These are phyloP conservation scores for Syngnathus typhle DNA, from an alignment of 2,113 vertebrate species.

Conservation along the genomic window DNA sequence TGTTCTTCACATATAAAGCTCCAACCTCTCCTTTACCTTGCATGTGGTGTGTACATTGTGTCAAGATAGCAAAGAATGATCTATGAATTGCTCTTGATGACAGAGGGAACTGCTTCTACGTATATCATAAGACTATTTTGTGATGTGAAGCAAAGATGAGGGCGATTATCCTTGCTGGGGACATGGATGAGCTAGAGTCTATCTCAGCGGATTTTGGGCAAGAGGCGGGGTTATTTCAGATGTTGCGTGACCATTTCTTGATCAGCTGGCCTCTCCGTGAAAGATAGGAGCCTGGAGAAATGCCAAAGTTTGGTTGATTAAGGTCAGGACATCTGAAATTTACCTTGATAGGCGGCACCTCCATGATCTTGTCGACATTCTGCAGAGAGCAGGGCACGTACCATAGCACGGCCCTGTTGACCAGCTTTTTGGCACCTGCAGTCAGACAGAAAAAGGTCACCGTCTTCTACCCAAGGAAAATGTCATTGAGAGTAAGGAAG, in stretches of 20 bases:
- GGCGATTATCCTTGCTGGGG: no score
- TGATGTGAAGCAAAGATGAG: background rate
- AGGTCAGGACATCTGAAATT: background rate
- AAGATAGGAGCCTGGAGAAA: slow-evolving; percentile 12
- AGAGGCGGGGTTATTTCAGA: background rate
- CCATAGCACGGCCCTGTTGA: slow-evolving; percentile 90
- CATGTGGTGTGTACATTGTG: background rate
- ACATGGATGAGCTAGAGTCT: background rate
- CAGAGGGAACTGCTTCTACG: no score
- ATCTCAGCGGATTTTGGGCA: background rate
- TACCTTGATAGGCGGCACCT: slow-evolving; percentile 91
- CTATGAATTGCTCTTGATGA: background rate
- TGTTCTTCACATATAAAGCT: background rate
- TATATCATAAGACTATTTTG: background rate
- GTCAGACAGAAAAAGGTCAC: slow-evolving; percentile 36
- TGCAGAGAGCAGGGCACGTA: slow-evolving; percentile 87
- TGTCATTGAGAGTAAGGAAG: background rate
- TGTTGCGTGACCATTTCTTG: slow-evolving; percentile 2
- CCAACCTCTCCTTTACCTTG: background rate
- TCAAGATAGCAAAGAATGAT: background rate
- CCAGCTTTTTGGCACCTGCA: slow-evolving; percentile 82
- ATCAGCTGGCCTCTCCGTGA: slow-evolving; percentile 1
- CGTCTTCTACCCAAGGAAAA: background rate
- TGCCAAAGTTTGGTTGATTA: slow-evolving; percentile 1
- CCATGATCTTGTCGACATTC: slow-evolving; percentile 83